These are phyloP conservation scores for Arizona elegans DNA, from an alignment of 2,113 vertebrate species.

Conservation along the genomic window DNA sequence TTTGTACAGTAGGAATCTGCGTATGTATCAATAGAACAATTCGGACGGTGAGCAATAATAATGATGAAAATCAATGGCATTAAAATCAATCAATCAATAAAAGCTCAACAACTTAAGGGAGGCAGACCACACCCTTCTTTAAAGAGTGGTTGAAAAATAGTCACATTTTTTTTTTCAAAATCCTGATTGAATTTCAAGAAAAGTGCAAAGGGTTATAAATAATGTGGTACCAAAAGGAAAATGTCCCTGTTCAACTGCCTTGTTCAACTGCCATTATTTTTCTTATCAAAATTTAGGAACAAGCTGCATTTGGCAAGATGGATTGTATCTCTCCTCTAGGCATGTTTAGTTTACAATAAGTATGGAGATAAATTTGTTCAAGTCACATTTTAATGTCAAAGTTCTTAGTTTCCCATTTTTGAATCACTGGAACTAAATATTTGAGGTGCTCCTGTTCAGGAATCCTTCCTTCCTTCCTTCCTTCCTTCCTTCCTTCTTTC, in stretches of 20 bases:
- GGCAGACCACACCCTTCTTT: background rate
- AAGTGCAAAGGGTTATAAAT: background rate
- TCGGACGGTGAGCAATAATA: conserved; percentile 70
- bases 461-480: rapidly evolving
- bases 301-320: background rate
- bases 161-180: background rate
- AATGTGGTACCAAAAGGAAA: background rate
- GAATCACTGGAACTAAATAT: background rate
- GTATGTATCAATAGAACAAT: conserved; percentile 72
- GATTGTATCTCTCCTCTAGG: background rate
- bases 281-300: background rate
- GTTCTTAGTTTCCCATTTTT: background rate
- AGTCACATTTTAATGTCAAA: background rate
- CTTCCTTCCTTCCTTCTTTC: too few species aligned
- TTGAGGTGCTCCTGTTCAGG: too few species aligned
- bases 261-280: background rate
- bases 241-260: background rate
- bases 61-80: conserved; percentile 77
- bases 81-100: conserved; percentile 57
- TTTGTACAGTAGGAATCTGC: conserved; percentile 69
- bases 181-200: background rate
- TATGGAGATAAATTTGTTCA: background rate
- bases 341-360: background rate
- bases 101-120: conserved; percentile 23
- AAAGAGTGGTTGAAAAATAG: background rate